A percentile compares a stretch with the other conserved stretches of the same genome.
phyloP scores from a whole-genome alignment of 2,888 invertebrate genomes.

The Micropterix aruncella region DNA sequence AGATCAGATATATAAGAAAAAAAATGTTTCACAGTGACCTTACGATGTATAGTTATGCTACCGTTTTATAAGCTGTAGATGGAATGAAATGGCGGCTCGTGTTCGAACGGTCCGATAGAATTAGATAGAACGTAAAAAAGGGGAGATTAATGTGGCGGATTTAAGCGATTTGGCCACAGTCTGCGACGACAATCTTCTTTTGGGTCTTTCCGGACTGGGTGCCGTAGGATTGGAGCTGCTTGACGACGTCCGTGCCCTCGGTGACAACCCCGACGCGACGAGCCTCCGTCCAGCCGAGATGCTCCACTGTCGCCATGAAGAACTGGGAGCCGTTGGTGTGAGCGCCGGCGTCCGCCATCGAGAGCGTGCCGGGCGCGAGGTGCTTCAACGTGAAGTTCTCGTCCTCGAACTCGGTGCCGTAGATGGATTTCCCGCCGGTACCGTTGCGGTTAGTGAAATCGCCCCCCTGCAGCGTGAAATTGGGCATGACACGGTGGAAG shows the following conservation, averaged over 20 bases:
- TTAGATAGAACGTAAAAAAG: too few relatives aligned
- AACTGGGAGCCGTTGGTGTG: slow-evolving; percentile 91
- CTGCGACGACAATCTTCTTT: slow-evolving; percentile 58
- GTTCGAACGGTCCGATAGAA: too few relatives aligned
- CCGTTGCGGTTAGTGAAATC: slow-evolving; percentile 94
- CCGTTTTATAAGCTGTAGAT: too few relatives aligned
- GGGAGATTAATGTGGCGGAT: too few relatives aligned
- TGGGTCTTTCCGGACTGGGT: slow-evolving; percentile 70
- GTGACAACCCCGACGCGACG: slow-evolving; percentile 78
- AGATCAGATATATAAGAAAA: too few relatives aligned
- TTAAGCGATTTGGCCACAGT: slow-evolving; percentile 64
- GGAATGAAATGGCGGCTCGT: too few relatives aligned
- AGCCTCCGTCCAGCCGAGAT: slow-evolving; percentile 81
- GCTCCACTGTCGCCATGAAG: slow-evolving; percentile 81
- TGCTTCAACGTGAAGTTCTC: slow-evolving; percentile 96
- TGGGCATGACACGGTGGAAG: slow-evolving; percentile 93
- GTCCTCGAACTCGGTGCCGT: slow-evolving; percentile 89
- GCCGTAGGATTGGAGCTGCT: slow-evolving; percentile 62
- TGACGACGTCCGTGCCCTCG: slow-evolving; percentile 81
- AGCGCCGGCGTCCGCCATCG: slow-evolving; percentile 94
- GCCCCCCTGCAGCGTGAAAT: slow-evolving; percentile 96
- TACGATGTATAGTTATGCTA: too few relatives aligned
- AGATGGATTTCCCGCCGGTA: slow-evolving; percentile 94
- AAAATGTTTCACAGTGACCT: too few relatives aligned
- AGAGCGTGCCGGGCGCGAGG: slow-evolving; percentile 80